Evolutionary conservation across 2,797 vertebrate genomes (phyloP), one percentile per base, ranked within the genome.

Genomic region (Coregonus suidteri): DNA sequence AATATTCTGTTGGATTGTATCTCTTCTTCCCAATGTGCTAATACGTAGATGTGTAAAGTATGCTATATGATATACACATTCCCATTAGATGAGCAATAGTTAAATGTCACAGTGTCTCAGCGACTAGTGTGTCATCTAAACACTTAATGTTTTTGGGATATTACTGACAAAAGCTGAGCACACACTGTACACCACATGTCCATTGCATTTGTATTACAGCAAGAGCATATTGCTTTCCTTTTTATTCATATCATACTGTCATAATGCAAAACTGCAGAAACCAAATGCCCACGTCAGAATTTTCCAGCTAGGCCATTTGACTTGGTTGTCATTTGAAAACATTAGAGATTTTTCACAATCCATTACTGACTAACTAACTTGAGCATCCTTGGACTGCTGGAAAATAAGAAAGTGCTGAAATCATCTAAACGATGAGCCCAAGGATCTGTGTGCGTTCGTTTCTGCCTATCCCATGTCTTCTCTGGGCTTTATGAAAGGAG

Each of bases 381-480:
- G 90, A 90, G 88, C 87, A 83, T 83, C 82, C 79, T 86, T 84
- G 73, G 83, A 85, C 34, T 75, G 86, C 82, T 72, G 79, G 73
- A 83, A 82, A 88, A 88, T 77, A 77, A 75, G 88, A 92, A 94
- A 94, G 91, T 94, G 93, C 92, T 94, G 93, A 93, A 93, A 91
- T 86, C n/a, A 84, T 90, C 87, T 89, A 91, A 93, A 93, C 83
- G 87, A 88, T 59, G 87, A 91, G 89, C 91, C 77, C 81, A 87
- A 89, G 90, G 91, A 92, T 92, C 87, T 87, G 85, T 71, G 76
- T 62, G 18, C 56, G 3, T 62, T n/a, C 77, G 81, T 64, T 82
- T 93, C 92, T 92, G 92, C 92, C 89, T 92, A 91, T 93, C 92
- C 82, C 89, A 85, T 88, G 84, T 86, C 82, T 79, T 86, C 85